These are phyloP conservation scores for Baccha elongata DNA, from an alignment of 2,888 invertebrate species.

Conservation along the genomic window DNA sequence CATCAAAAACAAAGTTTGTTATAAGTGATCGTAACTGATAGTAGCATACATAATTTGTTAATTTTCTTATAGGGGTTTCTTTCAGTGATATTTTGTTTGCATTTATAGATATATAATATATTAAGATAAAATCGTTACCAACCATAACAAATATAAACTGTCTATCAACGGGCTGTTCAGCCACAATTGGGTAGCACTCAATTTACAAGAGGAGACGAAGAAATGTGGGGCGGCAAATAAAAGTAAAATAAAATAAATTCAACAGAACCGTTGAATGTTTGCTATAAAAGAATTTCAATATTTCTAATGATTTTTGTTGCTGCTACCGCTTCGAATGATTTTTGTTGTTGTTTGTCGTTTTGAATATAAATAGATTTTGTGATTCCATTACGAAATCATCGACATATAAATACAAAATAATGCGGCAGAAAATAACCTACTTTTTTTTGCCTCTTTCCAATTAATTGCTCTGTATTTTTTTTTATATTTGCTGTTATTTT, in stretches of 20 bases:
- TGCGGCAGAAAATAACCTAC: conserved; percentile 64
- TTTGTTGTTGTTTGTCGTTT: conserved; percentile 32
- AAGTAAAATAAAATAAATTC: conserved; percentile 33
- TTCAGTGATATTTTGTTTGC: neutral
- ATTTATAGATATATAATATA: neutral
- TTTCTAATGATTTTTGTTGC: conserved; percentile 35
- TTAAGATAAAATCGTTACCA: conserved; percentile 9
- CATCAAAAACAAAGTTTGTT: conserved; percentile 16
- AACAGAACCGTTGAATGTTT: conserved; percentile 24
- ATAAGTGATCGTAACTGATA: conserved; percentile 6
- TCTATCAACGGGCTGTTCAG: neutral
- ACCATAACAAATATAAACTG: conserved; percentile 13
- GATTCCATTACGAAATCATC: conserved; percentile 66
- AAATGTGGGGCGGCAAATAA: conserved; percentile 8
- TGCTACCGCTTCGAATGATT: conserved; percentile 15
- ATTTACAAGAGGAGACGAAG: neutral
- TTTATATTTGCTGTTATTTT: neutral
- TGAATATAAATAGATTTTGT: conserved; percentile 63
- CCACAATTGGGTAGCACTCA: conserved; percentile 2
- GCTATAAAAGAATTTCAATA: conserved; percentile 46
- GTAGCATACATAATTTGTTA: neutral
- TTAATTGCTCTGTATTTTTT: conserved; percentile 46
- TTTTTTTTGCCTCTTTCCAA: conserved; percentile 44
- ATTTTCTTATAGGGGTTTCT: neutral
- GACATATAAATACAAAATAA: conserved; percentile 60